Evolutionary conservation across 2,113 vertebrate species (phyloP).

Genomic region (Atrichornis clamosus): DNA sequence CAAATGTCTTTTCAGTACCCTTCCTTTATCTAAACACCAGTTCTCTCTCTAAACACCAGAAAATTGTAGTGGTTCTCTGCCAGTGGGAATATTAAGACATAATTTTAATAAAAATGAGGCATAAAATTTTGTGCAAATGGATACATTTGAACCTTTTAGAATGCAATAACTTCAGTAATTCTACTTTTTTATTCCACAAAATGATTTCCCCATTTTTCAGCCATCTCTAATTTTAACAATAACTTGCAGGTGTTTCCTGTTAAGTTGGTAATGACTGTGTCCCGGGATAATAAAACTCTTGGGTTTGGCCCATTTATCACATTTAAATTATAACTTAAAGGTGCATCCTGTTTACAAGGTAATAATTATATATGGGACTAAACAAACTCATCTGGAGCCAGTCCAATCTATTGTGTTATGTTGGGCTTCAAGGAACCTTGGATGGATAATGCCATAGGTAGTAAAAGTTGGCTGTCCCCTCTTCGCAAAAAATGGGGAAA

Average conservation of each 20-base stretch:
- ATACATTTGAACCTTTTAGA: not conserved
- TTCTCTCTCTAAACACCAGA: not conserved
- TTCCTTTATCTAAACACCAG: not conserved
- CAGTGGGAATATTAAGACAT: not conserved
- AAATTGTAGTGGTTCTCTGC: not conserved
- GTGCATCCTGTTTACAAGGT: conserved; percentile 69
- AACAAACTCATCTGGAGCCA: conserved; percentile 60
- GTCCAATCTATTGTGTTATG: conserved; percentile 47
- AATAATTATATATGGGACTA: conserved; percentile 54
- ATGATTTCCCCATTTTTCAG: conserved; percentile 42
- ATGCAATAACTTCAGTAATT: not conserved
- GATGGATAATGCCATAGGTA: not conserved
- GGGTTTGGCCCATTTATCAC: conserved; percentile 54
- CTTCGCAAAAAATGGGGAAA: not conserved
- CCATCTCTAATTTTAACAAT: conserved; percentile 58
- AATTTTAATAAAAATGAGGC: not conserved
- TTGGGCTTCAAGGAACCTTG: not conserved
- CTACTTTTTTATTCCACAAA: not conserved
- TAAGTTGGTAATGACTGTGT: conserved; percentile 52
- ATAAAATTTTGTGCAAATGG: not conserved
- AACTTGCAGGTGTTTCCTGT: conserved; percentile 69
- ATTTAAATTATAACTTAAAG: conserved; percentile 70
- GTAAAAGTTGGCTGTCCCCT: not conserved
- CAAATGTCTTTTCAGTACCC: not conserved
- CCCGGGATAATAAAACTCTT: conserved; percentile 42